Evolutionary conservation across 2,888 invertebrate genomes (phyloP), one percentile per base, ranked within the genome.

Genomic region (Nineta flava): DNA sequence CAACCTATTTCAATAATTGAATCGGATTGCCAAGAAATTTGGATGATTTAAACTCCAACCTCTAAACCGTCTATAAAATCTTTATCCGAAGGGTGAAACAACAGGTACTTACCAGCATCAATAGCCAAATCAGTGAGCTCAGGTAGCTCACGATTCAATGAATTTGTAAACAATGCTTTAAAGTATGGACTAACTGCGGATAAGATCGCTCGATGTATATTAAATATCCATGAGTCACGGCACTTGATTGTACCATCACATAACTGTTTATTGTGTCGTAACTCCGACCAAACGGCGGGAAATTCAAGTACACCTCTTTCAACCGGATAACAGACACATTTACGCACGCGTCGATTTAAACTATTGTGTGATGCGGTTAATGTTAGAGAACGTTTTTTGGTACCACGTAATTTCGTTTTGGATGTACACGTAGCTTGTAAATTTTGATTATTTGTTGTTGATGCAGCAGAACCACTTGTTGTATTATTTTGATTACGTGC

Each of bases 131-230:
- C 73, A 2, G 69, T 75, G 55, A 72, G 74, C 60, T 79, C 79
- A 47, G 72, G 71, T 56, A 74, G 70, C 48, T 74, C 77, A 57
- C 73, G 71, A 57, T 76, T 76, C 54, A 81, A 67, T 12, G 77
- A 78, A 63, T 80, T 82, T 50, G 79, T 77, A 64, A 84, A 83
- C 55, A 81, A 71, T 1, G 79, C 80, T 66, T 75, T 78, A 64
- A 85, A 83, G 65, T 82, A 84, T 17, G 82, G 79, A 66, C 83
- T 83, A 44, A 76, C 77, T 31, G 81, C 79, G 26, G 83, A 80
- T 49, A 86, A 66, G 56, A 85, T 79, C 13, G 77, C 79, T 52
- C 84, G 71, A 59, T 85, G 84, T 46, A 83, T 72, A 55, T 73
- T 71, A 60, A 81, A 79, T 46, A 74, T 65, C 59, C 71, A 70